phyloP scores from a whole-genome alignment of 2,888 invertebrate species.

The Lasioglossum marginatum region DNA sequence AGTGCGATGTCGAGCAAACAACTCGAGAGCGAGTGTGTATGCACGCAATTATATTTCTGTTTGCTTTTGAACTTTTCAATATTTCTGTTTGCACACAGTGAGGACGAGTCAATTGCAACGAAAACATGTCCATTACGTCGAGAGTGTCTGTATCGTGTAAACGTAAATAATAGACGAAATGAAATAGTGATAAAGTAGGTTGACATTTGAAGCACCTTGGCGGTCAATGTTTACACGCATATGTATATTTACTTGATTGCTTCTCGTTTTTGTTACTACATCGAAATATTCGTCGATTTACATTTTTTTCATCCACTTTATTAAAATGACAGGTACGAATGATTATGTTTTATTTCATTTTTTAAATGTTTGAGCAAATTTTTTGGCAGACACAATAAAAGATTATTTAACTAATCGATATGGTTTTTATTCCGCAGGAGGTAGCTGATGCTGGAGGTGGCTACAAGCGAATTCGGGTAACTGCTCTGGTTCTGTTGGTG shows the following conservation, averaged over 20 bases:
- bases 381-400: not conserved
- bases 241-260: not conserved
- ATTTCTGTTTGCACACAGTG: not conserved
- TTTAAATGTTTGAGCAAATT: not conserved
- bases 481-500: slow-evolving; percentile 53
- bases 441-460: slow-evolving; percentile 80
- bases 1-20: not conserved
- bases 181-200: slow-evolving; percentile 12
- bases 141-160: slow-evolving; percentile 7
- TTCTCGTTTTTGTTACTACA: not conserved
- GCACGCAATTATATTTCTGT: not conserved
- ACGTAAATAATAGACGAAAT: slow-evolving; percentile 4
- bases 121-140: not conserved
- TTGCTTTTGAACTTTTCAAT: not conserved
- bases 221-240: not conserved
- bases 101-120: not conserved
- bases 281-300: slow-evolving; percentile 35
- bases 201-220: slow-evolving; percentile 22
- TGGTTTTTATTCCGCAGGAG: slow-evolving; percentile 68
- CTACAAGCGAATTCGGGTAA: slow-evolving; percentile 54
- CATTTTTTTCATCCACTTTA: slow-evolving; percentile 21
- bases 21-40: not conserved
- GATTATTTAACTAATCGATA: not conserved
- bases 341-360: not conserved
- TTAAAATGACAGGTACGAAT: not conserved